These are phyloP conservation scores for Tringa solitaria DNA, from an alignment of 2,113 vertebrate genomes.

Conservation along the genomic window DNA sequence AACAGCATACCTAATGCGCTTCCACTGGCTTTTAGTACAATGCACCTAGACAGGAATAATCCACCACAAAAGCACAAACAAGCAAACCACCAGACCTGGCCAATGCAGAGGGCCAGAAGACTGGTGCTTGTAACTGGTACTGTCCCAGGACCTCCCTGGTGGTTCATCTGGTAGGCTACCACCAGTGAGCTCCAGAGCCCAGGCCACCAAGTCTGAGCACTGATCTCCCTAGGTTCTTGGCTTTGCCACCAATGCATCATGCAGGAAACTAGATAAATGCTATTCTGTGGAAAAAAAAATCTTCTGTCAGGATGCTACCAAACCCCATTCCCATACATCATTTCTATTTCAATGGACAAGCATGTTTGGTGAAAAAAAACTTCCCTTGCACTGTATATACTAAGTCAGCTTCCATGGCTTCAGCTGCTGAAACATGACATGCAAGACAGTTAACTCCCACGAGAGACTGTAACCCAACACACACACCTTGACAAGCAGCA, in stretches of 20 bases:
- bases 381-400: not conserved
- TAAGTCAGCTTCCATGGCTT: not conserved
- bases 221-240: not conserved
- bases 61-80: not conserved
- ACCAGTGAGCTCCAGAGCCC: not conserved
- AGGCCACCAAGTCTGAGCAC: not conserved
- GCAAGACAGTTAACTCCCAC: not conserved
- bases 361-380: not conserved
- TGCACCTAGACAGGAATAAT: not conserved
- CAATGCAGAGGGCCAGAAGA: not conserved
- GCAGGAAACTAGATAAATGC: not conserved
- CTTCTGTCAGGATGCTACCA: not conserved
- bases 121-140: not conserved
- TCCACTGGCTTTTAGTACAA: not conserved
- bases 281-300: not conserved
- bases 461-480: not conserved
- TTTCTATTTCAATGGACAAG: not conserved
- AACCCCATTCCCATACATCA: not conserved
- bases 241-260: not conserved
- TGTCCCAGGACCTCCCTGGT: not conserved
- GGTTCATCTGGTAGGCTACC: not conserved
- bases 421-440: not conserved
- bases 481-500: not conserved
- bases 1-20: not conserved
- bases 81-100: rapidly evolving